phyloP scores from a whole-genome alignment of 2,797 vertebrate species.

The Lepidocolaptes lacrymiger region DNA sequence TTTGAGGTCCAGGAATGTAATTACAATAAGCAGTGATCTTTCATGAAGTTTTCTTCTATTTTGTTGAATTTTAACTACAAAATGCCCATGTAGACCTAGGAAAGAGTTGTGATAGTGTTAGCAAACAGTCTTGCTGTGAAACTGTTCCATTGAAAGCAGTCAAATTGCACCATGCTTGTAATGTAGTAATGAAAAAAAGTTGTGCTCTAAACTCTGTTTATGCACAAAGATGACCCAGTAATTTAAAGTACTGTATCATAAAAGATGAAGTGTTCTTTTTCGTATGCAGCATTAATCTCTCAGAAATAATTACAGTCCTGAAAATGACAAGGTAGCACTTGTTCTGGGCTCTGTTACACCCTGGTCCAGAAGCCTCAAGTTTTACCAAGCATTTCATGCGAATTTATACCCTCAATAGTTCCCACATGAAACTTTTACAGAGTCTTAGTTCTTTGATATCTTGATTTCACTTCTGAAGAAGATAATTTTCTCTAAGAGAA shows the following conservation, averaged over 20 bases:
- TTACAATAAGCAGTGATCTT: neutral
- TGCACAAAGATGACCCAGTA: neutral
- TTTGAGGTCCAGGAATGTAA: neutral
- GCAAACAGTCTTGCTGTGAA: neutral
- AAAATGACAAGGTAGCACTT: neutral
- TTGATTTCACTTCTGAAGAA: too few relatives aligned
- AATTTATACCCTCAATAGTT: too few relatives aligned
- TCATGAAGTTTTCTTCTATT: neutral
- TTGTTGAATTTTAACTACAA: neutral
- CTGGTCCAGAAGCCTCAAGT: too few relatives aligned
- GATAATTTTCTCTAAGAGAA: too few relatives aligned
- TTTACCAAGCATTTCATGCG: too few relatives aligned
- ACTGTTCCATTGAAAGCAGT: neutral
- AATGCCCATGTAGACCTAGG: neutral
- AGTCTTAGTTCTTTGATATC: too few relatives aligned
- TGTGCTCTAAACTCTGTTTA: neutral
- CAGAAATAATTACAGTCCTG: neutral
- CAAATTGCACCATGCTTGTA: neutral
- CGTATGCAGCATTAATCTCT: neutral
- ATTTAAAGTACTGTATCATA: neutral
- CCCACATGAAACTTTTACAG: too few relatives aligned
- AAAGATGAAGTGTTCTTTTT: neutral
- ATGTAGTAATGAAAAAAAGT: neutral
- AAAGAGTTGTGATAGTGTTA: neutral
- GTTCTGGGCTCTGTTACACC: neutral